A percentile compares a stretch with the other conserved stretches of the same genome.
phyloP scores from a whole-genome alignment of 2,797 vertebrate genomes.

The Eurystomus glaucurus region DNA sequence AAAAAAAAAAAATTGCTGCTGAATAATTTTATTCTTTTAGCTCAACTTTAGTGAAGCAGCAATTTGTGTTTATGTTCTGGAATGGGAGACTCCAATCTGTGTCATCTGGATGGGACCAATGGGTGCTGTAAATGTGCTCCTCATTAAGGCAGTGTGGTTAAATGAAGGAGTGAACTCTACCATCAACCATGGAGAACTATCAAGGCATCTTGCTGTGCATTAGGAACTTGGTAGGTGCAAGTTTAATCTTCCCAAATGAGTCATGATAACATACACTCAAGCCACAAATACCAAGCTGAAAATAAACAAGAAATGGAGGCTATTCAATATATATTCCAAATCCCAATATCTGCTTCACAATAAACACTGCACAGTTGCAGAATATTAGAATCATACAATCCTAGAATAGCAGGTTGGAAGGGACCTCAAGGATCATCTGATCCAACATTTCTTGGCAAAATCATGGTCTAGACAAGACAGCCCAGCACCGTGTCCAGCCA shows the following conservation, averaged over 20 bases:
- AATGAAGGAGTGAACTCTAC: neutral
- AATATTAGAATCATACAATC: neutral
- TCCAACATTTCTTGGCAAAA: neutral
- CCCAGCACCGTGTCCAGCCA: neutral
- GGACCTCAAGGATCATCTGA: neutral
- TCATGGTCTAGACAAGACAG: neutral
- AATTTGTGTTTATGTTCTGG: neutral
- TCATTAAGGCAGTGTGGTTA: neutral
- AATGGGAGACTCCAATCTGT: neutral
- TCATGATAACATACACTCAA: neutral
- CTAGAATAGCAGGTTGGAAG: neutral
- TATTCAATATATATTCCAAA: neutral
- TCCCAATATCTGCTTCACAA: neutral
- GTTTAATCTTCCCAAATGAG: neutral
- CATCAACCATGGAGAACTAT: neutral
- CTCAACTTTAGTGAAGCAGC: neutral
- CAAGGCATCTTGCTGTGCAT: neutral
- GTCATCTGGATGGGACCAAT: neutral
- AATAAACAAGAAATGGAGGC: neutral
- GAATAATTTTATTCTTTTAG: neutral
- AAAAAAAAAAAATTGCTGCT: neutral
- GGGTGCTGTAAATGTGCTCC: neutral
- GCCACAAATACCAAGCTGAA: neutral
- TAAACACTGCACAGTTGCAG: neutral
- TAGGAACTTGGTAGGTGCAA: neutral